A percentile compares a stretch with the other conserved stretches of the same genome.
Evolutionary conservation across 92 coral and sea anemone genomes (phyloP).

Genomic region (Porites rus): DNA sequence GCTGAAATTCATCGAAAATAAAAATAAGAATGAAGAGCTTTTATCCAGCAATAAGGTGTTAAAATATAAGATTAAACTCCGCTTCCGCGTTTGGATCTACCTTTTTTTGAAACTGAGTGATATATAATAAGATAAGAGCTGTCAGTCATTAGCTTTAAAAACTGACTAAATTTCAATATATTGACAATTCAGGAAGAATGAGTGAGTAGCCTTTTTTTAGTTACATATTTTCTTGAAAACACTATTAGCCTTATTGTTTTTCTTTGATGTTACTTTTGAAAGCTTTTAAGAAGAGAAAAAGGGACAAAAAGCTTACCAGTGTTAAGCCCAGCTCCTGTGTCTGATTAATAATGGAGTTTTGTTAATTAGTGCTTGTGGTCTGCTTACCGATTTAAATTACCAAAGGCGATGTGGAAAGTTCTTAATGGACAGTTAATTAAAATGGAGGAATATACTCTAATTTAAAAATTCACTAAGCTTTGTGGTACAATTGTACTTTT

Average conservation of each 20-base stretch:
- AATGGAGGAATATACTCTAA: slow-evolving; percentile 31
- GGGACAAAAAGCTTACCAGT: slow-evolving; percentile 1
- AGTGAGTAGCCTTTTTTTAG: neutral
- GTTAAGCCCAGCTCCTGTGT: slow-evolving; percentile 18
- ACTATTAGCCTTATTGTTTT: neutral
- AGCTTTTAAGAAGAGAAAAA: slow-evolving; percentile 4
- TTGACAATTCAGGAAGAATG: neutral
- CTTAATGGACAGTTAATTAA: slow-evolving; percentile 55
- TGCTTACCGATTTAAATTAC: slow-evolving; percentile 26
- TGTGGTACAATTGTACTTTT: neutral
- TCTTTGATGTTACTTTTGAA: slow-evolving; percentile 18
- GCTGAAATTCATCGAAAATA: too few species aligned
- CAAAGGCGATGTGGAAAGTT: slow-evolving; percentile 43
- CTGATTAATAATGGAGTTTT: slow-evolving; percentile 27
- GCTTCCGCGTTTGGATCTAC: neutral
- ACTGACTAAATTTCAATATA: slow-evolving; percentile 3
- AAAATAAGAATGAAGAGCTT: too few species aligned
- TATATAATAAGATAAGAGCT: neutral
- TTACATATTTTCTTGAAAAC: neutral
- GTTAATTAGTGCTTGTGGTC: slow-evolving; percentile 25
- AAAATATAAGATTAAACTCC: neutral
- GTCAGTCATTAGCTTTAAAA: neutral
- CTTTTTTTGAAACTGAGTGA: neutral
- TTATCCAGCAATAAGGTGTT: too few species aligned
- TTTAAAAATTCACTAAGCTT: slow-evolving; percentile 8